Evolutionary conservation across 2,113 vertebrate species (phyloP), one percentile per base, ranked within the genome.

Genomic region (Columbina picui): DNA sequence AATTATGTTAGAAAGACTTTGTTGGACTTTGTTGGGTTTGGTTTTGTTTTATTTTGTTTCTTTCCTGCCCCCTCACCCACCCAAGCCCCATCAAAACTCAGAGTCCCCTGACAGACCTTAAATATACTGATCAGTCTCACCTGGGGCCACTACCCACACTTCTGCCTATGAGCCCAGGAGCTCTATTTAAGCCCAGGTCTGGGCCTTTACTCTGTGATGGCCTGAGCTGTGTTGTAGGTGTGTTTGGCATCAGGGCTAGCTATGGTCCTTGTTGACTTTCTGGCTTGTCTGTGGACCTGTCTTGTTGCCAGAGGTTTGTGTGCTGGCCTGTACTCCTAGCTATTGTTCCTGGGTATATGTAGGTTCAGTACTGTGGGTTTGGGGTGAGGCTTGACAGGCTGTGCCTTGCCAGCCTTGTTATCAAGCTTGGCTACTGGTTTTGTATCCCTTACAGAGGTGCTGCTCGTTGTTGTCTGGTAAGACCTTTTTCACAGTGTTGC

Each of bases 141-240:
- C 22, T 69, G 70, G 9, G 12, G 8, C 15, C 49, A 60, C 47
- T 14, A n/a, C 6, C 15, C 30, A 29, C 34, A 20, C 10, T 27
- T 73, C 30, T 55, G 36, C 52, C 20, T 4, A 7, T 7, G 6
- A 50, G 32, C 17, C n/a, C 12, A 22, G 9, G 12, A 26, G 19
- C 18, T 82, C 19, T 56, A 3, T 60, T 69, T 69, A 69, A 85
- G 14, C 15, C 38, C 29, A 45, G 49, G 32, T 8, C 9, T 15
- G 10, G 6, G 3, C 1, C 0, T 9, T 38, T 3, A 0, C 0
- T n/a, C 1, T 55, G 7, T 34, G 2, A 1, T 34, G 9, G 2
- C 0, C 0, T 39, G 30, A 26, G 23, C 0, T 56, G 0, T 30
- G 7, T 5, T 49, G 41, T 13, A 6, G 10, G 4, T 12, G 9